Conservation (phyloP, 2,888 invertebrate species). For the Phyllotreta cruciferae region DNA sequence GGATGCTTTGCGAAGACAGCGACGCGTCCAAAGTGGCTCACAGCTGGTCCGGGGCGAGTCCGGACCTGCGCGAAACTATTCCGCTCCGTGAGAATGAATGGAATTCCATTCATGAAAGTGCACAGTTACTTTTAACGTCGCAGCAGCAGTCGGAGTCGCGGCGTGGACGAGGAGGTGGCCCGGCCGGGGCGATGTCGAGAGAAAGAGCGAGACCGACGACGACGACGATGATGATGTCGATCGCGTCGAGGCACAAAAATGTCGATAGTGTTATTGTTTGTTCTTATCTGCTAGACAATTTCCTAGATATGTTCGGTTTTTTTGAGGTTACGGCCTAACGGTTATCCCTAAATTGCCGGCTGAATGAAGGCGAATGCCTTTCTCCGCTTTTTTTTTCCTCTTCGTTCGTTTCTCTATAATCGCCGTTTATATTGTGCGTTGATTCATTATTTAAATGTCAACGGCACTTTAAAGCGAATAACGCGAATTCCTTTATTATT, state of each 20-base stretch:
- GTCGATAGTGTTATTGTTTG: slow-evolving; percentile 22
- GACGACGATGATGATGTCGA: slow-evolving; percentile 10
- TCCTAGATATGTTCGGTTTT: slow-evolving; percentile 25
- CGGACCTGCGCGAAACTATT: slow-evolving; percentile 26
- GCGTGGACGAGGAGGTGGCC: slow-evolving; percentile 23
- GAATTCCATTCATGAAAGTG: slow-evolving; percentile 33
- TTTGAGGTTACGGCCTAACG: slow-evolving; percentile 31
- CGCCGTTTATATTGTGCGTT: too few relatives aligned
- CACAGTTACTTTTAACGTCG: slow-evolving; percentile 31
- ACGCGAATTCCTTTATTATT: too few relatives aligned
- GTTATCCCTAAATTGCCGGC: slow-evolving; percentile 29
- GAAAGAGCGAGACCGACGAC: too few relatives aligned
- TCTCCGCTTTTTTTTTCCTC: slow-evolving; percentile 14
- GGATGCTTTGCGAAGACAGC: too few relatives aligned
- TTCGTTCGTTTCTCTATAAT: slow-evolving; percentile 16
- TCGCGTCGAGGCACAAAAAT: slow-evolving; percentile 25
- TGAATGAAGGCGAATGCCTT: slow-evolving; percentile 16
- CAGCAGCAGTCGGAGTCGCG: slow-evolving; percentile 21
- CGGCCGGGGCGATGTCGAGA: slow-evolving; percentile 4
- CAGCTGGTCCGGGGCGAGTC: not conserved
- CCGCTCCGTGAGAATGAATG: slow-evolving; percentile 30
- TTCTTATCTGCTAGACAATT: slow-evolving; percentile 27
- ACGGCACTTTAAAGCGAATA: too few relatives aligned
- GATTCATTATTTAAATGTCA: too few relatives aligned
- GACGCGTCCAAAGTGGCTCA: too few relatives aligned